These are phyloP conservation scores for Charanyca ferruginea DNA, from an alignment of 2,888 invertebrate genomes.

Conservation along the genomic window DNA sequence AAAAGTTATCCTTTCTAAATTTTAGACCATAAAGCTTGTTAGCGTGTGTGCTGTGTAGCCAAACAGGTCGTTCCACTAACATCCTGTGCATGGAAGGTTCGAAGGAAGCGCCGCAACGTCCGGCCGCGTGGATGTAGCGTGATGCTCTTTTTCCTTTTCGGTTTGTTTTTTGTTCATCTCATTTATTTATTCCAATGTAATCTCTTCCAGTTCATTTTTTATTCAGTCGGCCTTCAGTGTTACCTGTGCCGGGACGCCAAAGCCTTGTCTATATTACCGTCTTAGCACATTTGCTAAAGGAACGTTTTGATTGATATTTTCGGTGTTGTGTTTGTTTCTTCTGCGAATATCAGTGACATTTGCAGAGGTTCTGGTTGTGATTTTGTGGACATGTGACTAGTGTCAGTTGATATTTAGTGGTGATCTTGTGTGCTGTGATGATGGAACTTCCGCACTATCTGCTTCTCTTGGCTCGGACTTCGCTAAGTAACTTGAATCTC, in stretches of 20 bases:
- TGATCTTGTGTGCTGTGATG: conserved; percentile 78
- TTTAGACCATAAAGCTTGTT: conserved; percentile 24
- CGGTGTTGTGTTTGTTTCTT: conserved; percentile 42
- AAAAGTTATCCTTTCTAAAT: conserved; percentile 6
- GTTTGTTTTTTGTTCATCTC: conserved; percentile 91
- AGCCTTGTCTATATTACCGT: conserved; percentile 77
- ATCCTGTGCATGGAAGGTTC: conserved; percentile 84
- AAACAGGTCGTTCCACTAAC: conserved; percentile 75
- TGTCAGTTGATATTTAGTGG: conserved; percentile 56
- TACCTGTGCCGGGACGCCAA: conserved; percentile 90
- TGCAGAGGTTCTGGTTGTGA: conserved; percentile 48
- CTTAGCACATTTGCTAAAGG: conserved; percentile 72
- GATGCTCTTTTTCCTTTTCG: conserved; percentile 89
- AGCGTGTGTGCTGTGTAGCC: conserved; percentile 62
- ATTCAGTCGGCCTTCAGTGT: conserved; percentile 91
- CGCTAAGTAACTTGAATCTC: conserved; percentile 78
- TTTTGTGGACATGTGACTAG: conserved; percentile 67
- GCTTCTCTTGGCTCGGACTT: conserved; percentile 84
- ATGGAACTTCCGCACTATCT: conserved; percentile 89
- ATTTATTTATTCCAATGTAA: conserved; percentile 92
- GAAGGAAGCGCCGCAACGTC: conserved; percentile 91
- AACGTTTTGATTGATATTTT: conserved; percentile 41
- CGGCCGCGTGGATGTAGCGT: conserved; percentile 91
- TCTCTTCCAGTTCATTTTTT: conserved; percentile 91
- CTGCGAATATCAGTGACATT: conserved; percentile 54